Evolutionary conservation across 1,140 invertebrate genomes (phyloP), one percentile per base, ranked within the genome.

Genomic region (Dendroctonus valens): DNA sequence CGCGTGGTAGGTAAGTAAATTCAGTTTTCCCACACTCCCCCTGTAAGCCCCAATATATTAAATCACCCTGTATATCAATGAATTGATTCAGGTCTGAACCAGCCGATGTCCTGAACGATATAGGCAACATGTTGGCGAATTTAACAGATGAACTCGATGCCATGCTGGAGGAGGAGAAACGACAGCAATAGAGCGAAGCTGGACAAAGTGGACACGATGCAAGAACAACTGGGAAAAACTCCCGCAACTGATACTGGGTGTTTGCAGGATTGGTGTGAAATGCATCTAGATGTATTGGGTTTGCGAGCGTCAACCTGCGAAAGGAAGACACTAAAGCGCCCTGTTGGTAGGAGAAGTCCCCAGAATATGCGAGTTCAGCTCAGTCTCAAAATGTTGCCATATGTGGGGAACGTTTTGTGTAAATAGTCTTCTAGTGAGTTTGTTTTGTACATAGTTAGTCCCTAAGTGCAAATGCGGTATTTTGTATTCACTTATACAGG

Each of bases 81-180:
- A 2, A 26, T 26, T 26, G 26, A 26, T 26, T 1, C 64, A 74
- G 77, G 70, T 69, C 83, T 46, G 92, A 93, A 70, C 89, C 91
- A 6, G 93, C 87, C 5, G 93, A 97, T 81, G 94, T 97, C 8
- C 85, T 98, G 11, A 96, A 94, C 76, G 95, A 98, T 77, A 98
- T 98, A 72, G 96, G 94, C 8, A 94, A 94, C 78, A 98, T 97
- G 94, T 80, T 97, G 63, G 93, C 93, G 57, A 95, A 95, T 81
- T 82, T 97, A 9, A 96, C 93, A 0, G 93, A 95, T 75, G 93
- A 97, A 80, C 80, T 97, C 54, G 94, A 96, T 79, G 93, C 93
- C 65, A 96, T 97, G 92, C 81, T 97, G 70, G 92, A 95, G 81
- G 91, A 93, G 80, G 92, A 94, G 73, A 93, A 93, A 80, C 84